Conservation (phyloP, 2,113 vertebrate genomes). For the Bucco capensis region DNA sequence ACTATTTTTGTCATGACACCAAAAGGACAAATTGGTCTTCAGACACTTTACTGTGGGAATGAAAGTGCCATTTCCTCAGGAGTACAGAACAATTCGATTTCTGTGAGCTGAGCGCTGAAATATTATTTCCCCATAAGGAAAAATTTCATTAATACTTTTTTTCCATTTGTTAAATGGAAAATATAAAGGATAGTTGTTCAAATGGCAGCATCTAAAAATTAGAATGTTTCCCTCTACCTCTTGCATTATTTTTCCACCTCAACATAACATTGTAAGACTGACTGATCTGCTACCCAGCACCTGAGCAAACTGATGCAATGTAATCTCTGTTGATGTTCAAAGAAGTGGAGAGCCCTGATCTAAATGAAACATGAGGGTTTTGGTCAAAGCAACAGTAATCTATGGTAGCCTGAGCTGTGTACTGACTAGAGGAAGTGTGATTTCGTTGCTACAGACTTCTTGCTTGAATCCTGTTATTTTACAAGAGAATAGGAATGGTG, state of each 20-base stretch:
- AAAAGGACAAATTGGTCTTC: neutral
- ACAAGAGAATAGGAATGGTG: neutral
- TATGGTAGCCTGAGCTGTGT: neutral
- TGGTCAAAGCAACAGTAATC: neutral
- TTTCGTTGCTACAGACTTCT: neutral
- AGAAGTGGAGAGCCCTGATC: neutral
- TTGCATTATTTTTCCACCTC: neutral
- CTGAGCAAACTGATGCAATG: neutral
- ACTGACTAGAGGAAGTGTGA: neutral
- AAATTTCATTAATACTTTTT: neutral
- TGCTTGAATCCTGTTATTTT: neutral
- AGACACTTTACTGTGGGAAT: neutral
- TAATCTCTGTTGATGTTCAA: neutral
- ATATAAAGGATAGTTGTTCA: neutral
- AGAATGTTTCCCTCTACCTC: neutral
- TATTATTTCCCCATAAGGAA: no score
- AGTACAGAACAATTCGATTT: neutral
- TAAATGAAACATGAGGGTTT: neutral
- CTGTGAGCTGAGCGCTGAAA: neutral
- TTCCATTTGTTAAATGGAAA: neutral
- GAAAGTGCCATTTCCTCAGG: neutral
- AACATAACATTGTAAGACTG: neutral
- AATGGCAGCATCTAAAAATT: neutral
- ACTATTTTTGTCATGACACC: neutral
- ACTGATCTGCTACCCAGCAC: neutral